A percentile compares a stretch with the other conserved stretches of the same genome.
Evolutionary conservation across 1,140 invertebrate species (phyloP).

Genomic region (Aphidius ervi): DNA sequence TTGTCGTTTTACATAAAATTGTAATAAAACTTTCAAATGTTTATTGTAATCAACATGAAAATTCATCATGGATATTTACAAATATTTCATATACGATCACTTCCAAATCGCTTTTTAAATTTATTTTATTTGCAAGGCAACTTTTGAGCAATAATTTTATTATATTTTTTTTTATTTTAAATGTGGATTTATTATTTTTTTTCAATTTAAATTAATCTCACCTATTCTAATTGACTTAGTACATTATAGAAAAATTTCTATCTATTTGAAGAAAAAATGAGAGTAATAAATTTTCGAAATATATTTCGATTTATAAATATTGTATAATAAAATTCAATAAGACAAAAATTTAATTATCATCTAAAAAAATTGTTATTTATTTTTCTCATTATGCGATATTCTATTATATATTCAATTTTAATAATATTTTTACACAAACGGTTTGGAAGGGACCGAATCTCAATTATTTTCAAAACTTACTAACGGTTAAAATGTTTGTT

Average conservation of each 20-base stretch:
- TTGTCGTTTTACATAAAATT: constrained; percentile 5
- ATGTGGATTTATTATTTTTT: constrained; percentile 18
- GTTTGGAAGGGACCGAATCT: constrained; percentile 38
- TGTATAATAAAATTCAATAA: neutral
- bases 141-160: constrained; percentile 43
- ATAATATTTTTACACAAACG: constrained; percentile 25
- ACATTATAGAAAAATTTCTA: neutral
- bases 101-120: constrained; percentile 34
- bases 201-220: constrained; percentile 3
- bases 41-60: constrained; percentile 32
- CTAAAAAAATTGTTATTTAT: constrained; percentile 15
- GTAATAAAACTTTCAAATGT: constrained; percentile 34
- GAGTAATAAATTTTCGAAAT: no score
- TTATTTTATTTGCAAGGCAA: constrained; percentile 37
- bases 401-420: constrained; percentile 15
- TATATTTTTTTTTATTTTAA: constrained; percentile 26
- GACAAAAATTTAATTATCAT: constrained; percentile 10
- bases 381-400: neutral
- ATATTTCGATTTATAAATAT: neutral
- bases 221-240: constrained; percentile 17
- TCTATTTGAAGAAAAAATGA: neutral
- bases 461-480: constrained; percentile 31
- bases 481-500: constrained; percentile 47
- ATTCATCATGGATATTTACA: constrained; percentile 46
- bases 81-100: constrained; percentile 34